phyloP scores from a whole-genome alignment of 2,113 vertebrate species.

The Malaclemys terrapin region DNA sequence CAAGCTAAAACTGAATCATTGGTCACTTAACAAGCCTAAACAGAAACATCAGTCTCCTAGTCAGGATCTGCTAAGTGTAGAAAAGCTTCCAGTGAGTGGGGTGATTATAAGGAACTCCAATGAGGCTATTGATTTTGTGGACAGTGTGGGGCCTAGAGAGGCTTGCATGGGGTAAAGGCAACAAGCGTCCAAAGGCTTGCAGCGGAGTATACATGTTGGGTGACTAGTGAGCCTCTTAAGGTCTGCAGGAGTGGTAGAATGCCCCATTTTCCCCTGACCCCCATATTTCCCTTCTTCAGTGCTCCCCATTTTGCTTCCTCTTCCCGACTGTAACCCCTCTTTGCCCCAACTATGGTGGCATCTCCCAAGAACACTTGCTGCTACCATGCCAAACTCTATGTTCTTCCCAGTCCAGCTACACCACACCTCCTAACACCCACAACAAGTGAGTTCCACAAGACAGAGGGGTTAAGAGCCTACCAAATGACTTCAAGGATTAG shows the following conservation, averaged over 20 bases:
- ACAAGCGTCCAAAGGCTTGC: neutral
- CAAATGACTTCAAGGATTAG: neutral
- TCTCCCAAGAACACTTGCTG: neutral
- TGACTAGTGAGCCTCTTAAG: too few species aligned
- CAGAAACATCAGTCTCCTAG: neutral
- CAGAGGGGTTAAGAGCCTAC: too few species aligned
- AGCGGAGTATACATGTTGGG: too few species aligned
- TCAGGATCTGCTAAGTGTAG: neutral
- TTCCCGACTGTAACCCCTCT: neutral
- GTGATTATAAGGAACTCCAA: neutral
- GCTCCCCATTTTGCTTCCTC: neutral
- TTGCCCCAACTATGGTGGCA: neutral
- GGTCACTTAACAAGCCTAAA: neutral
- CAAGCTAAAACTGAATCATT: neutral
- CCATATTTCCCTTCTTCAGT: neutral
- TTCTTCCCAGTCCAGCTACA: neutral
- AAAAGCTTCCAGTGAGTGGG: neutral
- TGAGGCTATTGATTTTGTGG: neutral
- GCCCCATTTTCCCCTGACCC: neutral
- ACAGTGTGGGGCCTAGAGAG: neutral
- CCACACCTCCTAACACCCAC: too few species aligned
- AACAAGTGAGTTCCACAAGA: too few species aligned
- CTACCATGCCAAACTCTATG: neutral
- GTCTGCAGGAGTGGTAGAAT: neutral
- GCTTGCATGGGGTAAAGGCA: neutral